These are phyloP conservation scores for Nemoura dubitans DNA, from an alignment of 2,888 invertebrate species.

Conservation along the genomic window DNA sequence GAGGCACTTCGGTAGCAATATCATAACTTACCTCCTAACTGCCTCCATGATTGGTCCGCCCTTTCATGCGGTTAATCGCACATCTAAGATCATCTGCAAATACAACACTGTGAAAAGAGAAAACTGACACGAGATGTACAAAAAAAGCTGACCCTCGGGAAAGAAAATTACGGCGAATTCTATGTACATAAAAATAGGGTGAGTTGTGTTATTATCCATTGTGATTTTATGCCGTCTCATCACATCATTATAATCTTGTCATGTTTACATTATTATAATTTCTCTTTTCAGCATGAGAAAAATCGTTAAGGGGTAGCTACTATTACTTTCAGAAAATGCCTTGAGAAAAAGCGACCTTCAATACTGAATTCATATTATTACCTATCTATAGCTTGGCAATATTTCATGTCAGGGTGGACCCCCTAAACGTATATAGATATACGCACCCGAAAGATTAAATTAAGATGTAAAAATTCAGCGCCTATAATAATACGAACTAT, in stretches of 20 bases:
- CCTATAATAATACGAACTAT: neutral
- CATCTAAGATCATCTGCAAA: neutral
- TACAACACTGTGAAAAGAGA: neutral
- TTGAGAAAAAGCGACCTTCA: neutral
- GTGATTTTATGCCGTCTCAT: neutral
- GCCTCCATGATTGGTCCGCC: neutral
- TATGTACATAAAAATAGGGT: neutral
- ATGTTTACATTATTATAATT: slow-evolving; percentile 7
- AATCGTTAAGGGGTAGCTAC: neutral
- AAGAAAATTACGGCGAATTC: neutral
- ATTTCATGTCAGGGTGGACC: no score
- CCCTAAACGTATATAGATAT: no score
- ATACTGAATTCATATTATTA: neutral
- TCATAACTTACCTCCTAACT: neutral
- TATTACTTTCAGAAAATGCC: neutral
- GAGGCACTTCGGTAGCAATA: neutral
- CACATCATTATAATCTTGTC: neutral
- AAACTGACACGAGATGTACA: neutral
- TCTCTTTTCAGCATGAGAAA: neutral
- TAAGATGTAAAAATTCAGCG: neutral
- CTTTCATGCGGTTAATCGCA: neutral
- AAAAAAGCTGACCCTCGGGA: neutral
- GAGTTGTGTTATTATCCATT: neutral
- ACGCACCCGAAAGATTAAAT: neutral
- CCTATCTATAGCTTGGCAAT: no score